Percentiles rank a stretch among this genome's conserved stretches.
Conservation (phyloP, 2,113 vertebrate species). For the Seriola aureovittata region DNA sequence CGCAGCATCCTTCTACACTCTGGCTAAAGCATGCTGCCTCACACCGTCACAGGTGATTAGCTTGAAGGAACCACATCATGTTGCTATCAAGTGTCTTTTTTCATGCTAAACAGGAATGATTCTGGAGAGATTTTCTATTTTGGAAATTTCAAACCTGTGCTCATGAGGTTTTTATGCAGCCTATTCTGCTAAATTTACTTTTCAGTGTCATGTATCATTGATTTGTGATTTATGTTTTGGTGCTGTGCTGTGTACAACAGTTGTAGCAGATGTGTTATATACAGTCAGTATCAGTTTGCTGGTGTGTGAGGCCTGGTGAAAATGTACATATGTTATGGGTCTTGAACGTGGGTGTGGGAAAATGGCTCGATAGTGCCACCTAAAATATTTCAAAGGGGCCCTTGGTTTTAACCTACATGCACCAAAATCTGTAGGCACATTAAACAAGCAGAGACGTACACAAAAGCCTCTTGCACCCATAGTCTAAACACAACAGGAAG, state of each 20-base stretch:
- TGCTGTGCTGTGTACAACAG: too few relatives aligned
- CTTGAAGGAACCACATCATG: slow-evolving; percentile 46
- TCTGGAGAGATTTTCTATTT: slow-evolving; percentile 3
- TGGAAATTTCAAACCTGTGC: neutral
- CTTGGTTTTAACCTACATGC: too few relatives aligned
- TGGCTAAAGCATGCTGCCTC: slow-evolving; percentile 9
- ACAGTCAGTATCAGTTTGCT: neutral
- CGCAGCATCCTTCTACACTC: slow-evolving; percentile 31
- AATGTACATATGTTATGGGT: too few relatives aligned
- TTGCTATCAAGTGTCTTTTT: slow-evolving; percentile 38
- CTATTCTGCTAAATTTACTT: neutral
- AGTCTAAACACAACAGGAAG: too few relatives aligned
- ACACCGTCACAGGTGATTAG: slow-evolving; percentile 50
- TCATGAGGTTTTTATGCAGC: neutral
- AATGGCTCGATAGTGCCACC: too few relatives aligned
- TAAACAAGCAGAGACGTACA: too few relatives aligned
- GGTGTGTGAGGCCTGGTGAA: too few relatives aligned
- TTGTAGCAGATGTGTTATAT: neutral
- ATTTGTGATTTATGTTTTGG: neutral
- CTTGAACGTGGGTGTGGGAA: too few relatives aligned
- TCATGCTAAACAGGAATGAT: slow-evolving; percentile 51
- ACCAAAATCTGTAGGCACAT: too few relatives aligned
- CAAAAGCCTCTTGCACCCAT: too few relatives aligned
- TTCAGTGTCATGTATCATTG: neutral
- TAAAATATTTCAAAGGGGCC: too few relatives aligned